Percentiles rank a stretch among this genome's conserved stretches.
Evolutionary conservation across 2,888 invertebrate species (phyloP).

Genomic region (Brachypalpus laphriformis): DNA sequence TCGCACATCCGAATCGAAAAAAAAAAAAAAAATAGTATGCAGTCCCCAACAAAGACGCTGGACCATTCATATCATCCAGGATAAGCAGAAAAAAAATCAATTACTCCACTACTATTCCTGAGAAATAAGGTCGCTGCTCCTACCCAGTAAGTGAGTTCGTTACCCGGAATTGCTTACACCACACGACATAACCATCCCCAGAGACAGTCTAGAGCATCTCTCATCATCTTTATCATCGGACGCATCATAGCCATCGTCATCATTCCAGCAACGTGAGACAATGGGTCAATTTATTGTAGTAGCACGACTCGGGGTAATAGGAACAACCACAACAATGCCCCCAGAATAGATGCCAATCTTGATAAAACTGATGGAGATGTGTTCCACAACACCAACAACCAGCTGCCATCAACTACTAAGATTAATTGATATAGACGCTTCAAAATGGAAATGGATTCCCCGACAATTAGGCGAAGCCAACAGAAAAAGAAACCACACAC

Average conservation of each 20-base stretch:
- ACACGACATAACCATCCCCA: slow-evolving; percentile 39
- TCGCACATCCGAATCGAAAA: slow-evolving; percentile 63
- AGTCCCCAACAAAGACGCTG: slow-evolving; percentile 15
- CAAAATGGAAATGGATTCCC: slow-evolving; percentile 70
- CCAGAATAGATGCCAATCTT: slow-evolving; percentile 62
- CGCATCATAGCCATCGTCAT: slow-evolving; percentile 35
- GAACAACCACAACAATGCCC: slow-evolving; percentile 66
- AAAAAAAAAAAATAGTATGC: neutral
- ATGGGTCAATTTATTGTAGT: slow-evolving; percentile 72
- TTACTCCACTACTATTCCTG: slow-evolving; percentile 56
- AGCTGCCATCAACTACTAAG: slow-evolving; percentile 50
- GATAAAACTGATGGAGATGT: slow-evolving; percentile 37
- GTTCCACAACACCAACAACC: slow-evolving; percentile 6
- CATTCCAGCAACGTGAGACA: slow-evolving; percentile 55
- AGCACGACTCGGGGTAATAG: slow-evolving; percentile 12
- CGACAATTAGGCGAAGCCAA: slow-evolving; percentile 62
- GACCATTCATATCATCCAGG: slow-evolving; percentile 34
- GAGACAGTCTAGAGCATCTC: slow-evolving; percentile 26
- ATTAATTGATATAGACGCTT: slow-evolving; percentile 73
- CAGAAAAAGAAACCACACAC: neutral
- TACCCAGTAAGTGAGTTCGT: slow-evolving; percentile 42
- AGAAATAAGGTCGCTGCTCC: slow-evolving; percentile 58
- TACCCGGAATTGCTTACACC: slow-evolving; percentile 67
- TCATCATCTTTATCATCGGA: slow-evolving; percentile 63
- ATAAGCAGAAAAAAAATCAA: slow-evolving; percentile 56